phyloP scores from a whole-genome alignment of 2,113 vertebrate genomes.

The Tamias sibiricus region DNA sequence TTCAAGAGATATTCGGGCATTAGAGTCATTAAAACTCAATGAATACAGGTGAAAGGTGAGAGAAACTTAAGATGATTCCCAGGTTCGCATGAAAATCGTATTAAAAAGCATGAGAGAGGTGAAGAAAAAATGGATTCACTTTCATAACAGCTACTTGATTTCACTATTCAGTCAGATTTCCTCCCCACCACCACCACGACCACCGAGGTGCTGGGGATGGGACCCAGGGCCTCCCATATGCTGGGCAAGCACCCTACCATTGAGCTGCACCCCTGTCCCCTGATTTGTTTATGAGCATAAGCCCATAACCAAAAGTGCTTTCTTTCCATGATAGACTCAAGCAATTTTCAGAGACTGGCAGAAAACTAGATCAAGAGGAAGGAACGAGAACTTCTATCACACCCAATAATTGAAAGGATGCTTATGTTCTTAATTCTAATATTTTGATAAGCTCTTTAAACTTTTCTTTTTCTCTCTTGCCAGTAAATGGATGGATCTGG shows the following conservation, averaged over 20 bases:
- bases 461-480: neutral
- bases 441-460: neutral
- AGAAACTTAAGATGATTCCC: neutral
- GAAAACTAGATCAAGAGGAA: neutral
- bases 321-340: neutral
- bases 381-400: neutral
- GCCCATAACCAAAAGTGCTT: neutral
- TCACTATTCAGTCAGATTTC: neutral
- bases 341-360: neutral
- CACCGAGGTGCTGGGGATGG: neutral
- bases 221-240: neutral
- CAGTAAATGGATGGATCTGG: neutral
- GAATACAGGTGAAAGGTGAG: neutral
- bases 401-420: neutral
- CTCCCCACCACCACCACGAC: too few species aligned
- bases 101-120: neutral
- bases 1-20: neutral
- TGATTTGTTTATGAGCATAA: neutral
- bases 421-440: neutral
- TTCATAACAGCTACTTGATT: neutral
- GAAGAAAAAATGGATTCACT: too few species aligned
- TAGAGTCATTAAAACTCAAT: neutral
- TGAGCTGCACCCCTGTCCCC: neutral
- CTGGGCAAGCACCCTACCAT: neutral
- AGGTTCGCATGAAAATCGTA: neutral